Percentiles rank a stretch among this genome's conserved stretches.
Evolutionary conservation across 2,888 invertebrate species (phyloP).

Genomic region (Acronicta psi): DNA sequence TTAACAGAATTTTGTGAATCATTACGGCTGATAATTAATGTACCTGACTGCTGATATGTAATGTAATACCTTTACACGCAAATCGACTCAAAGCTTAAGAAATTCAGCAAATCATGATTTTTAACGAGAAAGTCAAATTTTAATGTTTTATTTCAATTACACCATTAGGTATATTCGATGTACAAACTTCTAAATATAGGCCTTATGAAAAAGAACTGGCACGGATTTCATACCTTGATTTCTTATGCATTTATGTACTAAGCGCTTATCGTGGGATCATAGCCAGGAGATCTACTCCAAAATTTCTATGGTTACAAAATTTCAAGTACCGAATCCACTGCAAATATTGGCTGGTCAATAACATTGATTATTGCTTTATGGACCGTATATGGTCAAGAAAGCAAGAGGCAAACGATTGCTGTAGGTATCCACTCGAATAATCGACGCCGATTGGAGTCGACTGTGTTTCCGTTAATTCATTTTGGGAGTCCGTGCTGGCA

Average conservation of each 20-base stretch:
- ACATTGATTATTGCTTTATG: slow-evolving; percentile 23
- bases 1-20: slow-evolving; percentile 18
- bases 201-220: no score
- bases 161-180: no score
- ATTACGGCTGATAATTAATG: slow-evolving; percentile 18
- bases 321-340: slow-evolving; percentile 6
- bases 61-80: slow-evolving; percentile 23
- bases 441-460: background rate
- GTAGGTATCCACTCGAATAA: slow-evolving; percentile 28
- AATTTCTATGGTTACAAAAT: slow-evolving; percentile 9
- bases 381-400: slow-evolving; percentile 26
- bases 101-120: background rate
- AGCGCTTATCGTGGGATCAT: slow-evolving; percentile 4
- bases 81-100: slow-evolving; percentile 8
- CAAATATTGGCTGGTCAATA: slow-evolving; percentile 10
- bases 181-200: no score
- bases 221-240: no score
- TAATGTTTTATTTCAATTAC: no score
- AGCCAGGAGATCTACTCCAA: no score
- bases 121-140: no score
- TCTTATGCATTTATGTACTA: no score
- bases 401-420: slow-evolving; percentile 33
- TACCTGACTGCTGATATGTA: slow-evolving; percentile 14
- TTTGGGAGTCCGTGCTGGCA: slow-evolving; percentile 30
- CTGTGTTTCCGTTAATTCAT: slow-evolving; percentile 43